Evolutionary conservation across 2,113 vertebrate species (phyloP).

Genomic region (Ophiodon elongatus): DNA sequence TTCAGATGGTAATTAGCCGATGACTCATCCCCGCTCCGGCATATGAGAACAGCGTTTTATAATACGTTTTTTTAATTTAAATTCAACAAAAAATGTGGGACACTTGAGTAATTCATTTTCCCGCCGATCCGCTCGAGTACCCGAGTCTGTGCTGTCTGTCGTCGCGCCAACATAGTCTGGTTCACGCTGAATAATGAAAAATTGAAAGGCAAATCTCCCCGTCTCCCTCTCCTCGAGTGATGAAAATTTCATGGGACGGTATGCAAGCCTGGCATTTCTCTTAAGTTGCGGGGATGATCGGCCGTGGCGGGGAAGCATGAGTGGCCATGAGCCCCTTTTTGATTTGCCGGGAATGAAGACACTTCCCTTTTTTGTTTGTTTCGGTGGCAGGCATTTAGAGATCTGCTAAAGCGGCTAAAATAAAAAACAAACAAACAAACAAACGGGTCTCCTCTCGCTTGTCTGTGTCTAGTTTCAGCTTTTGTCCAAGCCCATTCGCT

Average conservation of each 20-base stretch:
- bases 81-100: slow-evolving; percentile 53
- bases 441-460: slow-evolving; percentile 1
- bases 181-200: slow-evolving; percentile 80
- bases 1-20: slow-evolving; percentile 51
- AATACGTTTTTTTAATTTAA: background rate
- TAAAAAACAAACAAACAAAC: background rate
- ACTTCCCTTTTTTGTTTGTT: slow-evolving; percentile 45
- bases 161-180: slow-evolving; percentile 67
- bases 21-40: slow-evolving; percentile 46
- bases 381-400: slow-evolving; percentile 43
- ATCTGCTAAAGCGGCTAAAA: slow-evolving; percentile 32
- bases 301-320: slow-evolving; percentile 32
- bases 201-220: slow-evolving; percentile 74
- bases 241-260: slow-evolving; percentile 82
- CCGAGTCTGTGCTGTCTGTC: slow-evolving; percentile 50
- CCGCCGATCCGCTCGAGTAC: slow-evolving; percentile 45
- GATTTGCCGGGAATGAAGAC: slow-evolving; percentile 56
- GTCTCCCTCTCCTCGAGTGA: slow-evolving; percentile 69
- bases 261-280: slow-evolving; percentile 72
- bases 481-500: background rate
- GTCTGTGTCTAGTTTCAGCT: background rate
- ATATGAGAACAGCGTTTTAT: slow-evolving; percentile 15
- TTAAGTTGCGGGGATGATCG: slow-evolving; percentile 44
- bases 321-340: slow-evolving; percentile 43
- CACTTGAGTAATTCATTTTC: slow-evolving; percentile 63